phyloP scores from a whole-genome alignment of 2,888 invertebrate genomes.

The Nymphalis c-album region DNA sequence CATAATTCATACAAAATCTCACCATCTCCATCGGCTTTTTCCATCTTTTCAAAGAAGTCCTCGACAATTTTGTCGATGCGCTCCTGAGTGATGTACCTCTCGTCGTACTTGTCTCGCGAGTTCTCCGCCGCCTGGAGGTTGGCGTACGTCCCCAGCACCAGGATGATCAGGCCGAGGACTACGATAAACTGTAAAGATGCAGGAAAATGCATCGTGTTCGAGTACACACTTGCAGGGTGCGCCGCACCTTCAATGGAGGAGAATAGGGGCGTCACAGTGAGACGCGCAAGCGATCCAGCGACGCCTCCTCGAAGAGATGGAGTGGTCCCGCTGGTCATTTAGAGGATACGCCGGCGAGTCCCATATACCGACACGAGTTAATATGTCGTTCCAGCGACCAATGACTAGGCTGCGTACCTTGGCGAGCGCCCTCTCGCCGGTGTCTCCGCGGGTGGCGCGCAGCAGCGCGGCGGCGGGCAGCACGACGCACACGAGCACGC shows the following conservation, averaged over 20 bases:
- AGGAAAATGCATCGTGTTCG: neutral
- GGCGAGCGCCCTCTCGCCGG: slow-evolving; percentile 90
- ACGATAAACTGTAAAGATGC: slow-evolving; percentile 84
- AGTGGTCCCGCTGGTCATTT: too few species aligned
- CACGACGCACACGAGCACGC: slow-evolving; percentile 94
- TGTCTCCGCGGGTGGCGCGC: slow-evolving; percentile 90
- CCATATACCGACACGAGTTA: too few species aligned
- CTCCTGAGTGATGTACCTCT: slow-evolving; percentile 64
- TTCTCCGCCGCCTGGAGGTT: slow-evolving; percentile 88
- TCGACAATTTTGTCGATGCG: slow-evolving; percentile 71
- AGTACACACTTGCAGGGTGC: too few species aligned
- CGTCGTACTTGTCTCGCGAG: slow-evolving; percentile 62
- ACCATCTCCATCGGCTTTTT: slow-evolving; percentile 53
- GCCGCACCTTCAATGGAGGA: too few species aligned
- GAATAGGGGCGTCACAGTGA: too few species aligned
- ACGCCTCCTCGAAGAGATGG: too few species aligned
- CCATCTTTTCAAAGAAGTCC: slow-evolving; percentile 69
- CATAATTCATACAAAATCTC: neutral
- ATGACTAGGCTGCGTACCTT: slow-evolving; percentile 79
- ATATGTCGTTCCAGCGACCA: too few species aligned
- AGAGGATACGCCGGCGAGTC: too few species aligned
- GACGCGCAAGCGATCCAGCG: too few species aligned
- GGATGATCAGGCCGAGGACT: slow-evolving; percentile 90
- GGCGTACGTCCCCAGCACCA: slow-evolving; percentile 95
- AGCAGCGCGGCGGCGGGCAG: slow-evolving; percentile 96